Percentiles rank a stretch among this genome's conserved stretches.
phyloP scores from a whole-genome alignment of 2,797 vertebrate genomes.

The Gorsachius magnificus region DNA sequence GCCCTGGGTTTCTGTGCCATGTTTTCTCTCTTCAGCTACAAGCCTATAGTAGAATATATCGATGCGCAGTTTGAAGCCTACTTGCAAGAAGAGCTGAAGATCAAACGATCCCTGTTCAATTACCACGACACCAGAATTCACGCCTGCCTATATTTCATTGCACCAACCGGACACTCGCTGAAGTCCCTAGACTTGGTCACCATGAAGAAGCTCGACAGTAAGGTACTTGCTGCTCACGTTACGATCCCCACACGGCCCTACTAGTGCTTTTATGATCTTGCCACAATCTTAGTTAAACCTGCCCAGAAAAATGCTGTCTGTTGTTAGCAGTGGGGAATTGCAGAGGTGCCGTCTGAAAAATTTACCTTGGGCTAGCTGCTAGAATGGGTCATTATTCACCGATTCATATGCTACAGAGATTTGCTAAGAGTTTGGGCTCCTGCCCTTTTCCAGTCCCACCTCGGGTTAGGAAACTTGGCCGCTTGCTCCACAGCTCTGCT shows the following conservation, averaged over 20 bases:
- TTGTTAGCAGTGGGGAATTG: neutral
- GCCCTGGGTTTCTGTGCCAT: neutral
- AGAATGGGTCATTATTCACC: neutral
- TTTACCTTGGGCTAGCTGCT: neutral
- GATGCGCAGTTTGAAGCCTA: conserved; percentile 84
- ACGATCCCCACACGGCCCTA: rapidly evolving
- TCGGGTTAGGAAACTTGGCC: rapidly evolving
- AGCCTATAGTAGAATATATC: conserved; percentile 84
- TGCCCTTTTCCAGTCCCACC: neutral
- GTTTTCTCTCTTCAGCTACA: conserved; percentile 73
- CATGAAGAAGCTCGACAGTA: conserved; percentile 86
- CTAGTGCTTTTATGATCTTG: neutral
- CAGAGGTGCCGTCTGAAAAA: neutral
- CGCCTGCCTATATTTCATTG: conserved; percentile 82
- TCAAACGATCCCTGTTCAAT: conserved; percentile 82
- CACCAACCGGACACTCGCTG: conserved; percentile 80
- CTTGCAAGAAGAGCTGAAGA: conserved; percentile 84
- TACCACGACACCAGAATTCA: conserved; percentile 83
- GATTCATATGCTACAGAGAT: neutral
- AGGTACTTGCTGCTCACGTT: conserved; percentile 65
- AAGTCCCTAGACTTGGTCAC: conserved; percentile 85
- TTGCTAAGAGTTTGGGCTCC: neutral
- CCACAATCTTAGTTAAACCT: neutral
- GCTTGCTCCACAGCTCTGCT: neutral
- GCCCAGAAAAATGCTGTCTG: neutral